Conservation (phyloP, 2,797 vertebrate genomes). For the Onychomys leucogaster region DNA sequence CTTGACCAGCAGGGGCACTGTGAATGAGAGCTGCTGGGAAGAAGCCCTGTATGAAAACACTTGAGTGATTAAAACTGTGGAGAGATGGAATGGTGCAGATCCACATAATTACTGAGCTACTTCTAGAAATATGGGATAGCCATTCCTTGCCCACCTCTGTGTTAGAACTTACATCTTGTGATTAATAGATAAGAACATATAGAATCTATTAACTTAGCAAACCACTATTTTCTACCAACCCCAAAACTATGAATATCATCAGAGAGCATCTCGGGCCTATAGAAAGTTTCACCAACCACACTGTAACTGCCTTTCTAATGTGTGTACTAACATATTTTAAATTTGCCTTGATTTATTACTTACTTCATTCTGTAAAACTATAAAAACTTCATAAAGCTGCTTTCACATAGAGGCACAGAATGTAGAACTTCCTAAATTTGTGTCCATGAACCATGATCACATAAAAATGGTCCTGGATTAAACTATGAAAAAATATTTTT, state of each 20-base stretch:
- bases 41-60: not conserved
- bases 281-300: too few relatives aligned
- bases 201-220: not conserved
- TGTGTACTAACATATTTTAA: not conserved
- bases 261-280: not conserved
- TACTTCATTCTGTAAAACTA: not conserved
- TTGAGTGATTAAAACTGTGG: not conserved
- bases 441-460: rapidly evolving
- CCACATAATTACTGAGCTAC: too few relatives aligned
- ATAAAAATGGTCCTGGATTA: not conserved
- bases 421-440: not conserved
- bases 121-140: not conserved
- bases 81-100: not conserved
- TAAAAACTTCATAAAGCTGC: not conserved
- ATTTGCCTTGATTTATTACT: not conserved
- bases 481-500: not conserved
- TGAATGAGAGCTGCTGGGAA: not conserved
- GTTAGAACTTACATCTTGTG: not conserved
- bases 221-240: not conserved
- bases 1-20: not conserved
- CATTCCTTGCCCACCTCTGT: not conserved
- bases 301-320: not conserved
- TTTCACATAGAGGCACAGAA: not conserved
- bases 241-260: not conserved
- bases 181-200: not conserved